phyloP scores from a whole-genome alignment of 2,113 vertebrate genomes.

The Sisor rabdophorus region DNA sequence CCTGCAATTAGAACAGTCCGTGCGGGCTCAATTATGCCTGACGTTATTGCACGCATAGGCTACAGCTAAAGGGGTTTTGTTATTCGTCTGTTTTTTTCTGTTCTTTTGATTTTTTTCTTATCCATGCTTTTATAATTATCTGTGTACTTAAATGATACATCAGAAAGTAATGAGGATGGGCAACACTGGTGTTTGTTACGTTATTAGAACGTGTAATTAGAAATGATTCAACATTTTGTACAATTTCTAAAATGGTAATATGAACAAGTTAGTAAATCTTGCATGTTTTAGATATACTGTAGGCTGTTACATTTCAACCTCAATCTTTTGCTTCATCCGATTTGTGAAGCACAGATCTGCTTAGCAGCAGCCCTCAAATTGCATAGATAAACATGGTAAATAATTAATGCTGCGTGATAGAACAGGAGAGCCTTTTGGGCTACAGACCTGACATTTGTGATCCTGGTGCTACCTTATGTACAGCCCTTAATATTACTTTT shows the following conservation, averaged over 20 bases:
- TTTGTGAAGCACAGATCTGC: constrained; percentile 63
- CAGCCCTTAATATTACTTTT: not conserved
- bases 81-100: constrained; percentile 1
- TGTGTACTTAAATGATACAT: not conserved
- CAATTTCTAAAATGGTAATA: not conserved
- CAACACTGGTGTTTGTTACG: not conserved
- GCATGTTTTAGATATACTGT: not conserved
- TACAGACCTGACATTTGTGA: constrained; percentile 40
- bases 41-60: constrained; percentile 30
- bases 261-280: not conserved
- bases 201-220: not conserved
- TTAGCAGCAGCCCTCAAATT: constrained; percentile 69
- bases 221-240: not conserved
- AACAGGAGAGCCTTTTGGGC: constrained; percentile 58
- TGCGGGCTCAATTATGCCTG: constrained; percentile 34
- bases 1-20: constrained; percentile 21
- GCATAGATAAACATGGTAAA: constrained; percentile 74
- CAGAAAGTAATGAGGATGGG: not conserved
- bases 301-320: constrained; percentile 30
- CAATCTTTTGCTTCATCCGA: constrained; percentile 58
- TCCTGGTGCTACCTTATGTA: constrained; percentile 1
- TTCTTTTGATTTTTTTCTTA: not conserved
- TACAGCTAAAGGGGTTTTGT: constrained; percentile 35
- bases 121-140: constrained; percentile 19
- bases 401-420: constrained; percentile 68